Evolutionary conservation across 2,888 invertebrate genomes (phyloP), one percentile per base, ranked within the genome.

Genomic region (Steinernema scapterisci): DNA sequence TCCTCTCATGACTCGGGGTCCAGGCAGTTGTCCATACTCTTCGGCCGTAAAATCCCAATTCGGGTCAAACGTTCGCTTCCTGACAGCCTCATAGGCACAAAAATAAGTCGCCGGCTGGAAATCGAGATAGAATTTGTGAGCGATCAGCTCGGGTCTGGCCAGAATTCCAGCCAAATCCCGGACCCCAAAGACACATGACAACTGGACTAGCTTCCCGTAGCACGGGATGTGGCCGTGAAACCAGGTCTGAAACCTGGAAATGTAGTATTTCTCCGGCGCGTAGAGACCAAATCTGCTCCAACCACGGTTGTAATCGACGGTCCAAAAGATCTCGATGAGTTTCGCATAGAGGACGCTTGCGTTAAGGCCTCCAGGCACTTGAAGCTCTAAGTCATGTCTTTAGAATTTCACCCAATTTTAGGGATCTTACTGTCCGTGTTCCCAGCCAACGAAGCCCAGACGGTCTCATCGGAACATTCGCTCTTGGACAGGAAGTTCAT

Each of bases 121-220:
- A n/a, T 63, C 31, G 16, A 63, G 27, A 31, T 31, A 16, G 31
- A 63, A 63, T 16, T 63, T 63, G 63, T 63, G 63, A 9, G 38
- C 63, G 7, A 63, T 31, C 1, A 63, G 63, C 27, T 63, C 63
- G 1, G 63, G 63, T 5, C 63, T 9, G 3, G 63, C 63, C 16
- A 63, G 13, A 7, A 63, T 16, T 16, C 63, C 63, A 5, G 63
- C 11, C 16, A 63, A 1, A n/a, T 63, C 63, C 1, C 63, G 63
- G 31, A 63, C 31, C 1, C 63, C 63, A 19, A 31, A 63, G 6
- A 21, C 16, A 38, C 63, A 63, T 2, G 31, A 63, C 1, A 3
- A 5, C 16, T 25, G 63, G 6, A 27, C 16, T 25, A 25, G 1
- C 16, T 63, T 63, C 23, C 54, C 54, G 21, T 54, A 54, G 25